Conservation (phyloP, 2,113 vertebrate species). For the Pachycephala philippinensis region DNA sequence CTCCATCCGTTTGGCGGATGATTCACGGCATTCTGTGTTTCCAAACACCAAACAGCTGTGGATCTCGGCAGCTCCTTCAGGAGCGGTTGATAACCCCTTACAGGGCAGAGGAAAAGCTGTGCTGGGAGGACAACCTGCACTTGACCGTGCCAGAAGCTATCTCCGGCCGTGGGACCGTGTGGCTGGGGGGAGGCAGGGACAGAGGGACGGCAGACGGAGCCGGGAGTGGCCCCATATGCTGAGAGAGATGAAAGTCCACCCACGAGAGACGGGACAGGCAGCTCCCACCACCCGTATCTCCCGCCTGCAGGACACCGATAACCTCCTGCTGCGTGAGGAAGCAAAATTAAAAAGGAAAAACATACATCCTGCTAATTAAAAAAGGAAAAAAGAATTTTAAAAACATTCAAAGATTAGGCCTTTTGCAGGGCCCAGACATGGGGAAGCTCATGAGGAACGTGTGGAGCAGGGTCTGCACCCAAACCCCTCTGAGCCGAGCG, state of each 20-base stretch:
- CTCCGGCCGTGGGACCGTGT: neutral
- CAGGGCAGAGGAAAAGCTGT: neutral
- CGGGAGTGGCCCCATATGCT: neutral
- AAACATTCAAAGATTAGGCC: neutral
- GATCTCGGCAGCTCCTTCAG: neutral
- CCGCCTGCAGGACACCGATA: neutral
- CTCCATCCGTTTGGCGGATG: neutral
- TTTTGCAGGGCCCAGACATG: neutral
- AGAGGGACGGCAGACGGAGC: neutral
- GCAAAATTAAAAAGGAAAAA: neutral
- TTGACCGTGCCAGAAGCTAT: neutral
- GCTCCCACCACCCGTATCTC: neutral
- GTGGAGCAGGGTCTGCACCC: neutral
- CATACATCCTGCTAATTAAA: neutral
- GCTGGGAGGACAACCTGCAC: neutral
- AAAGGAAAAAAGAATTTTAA: no score
- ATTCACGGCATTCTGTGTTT: neutral
- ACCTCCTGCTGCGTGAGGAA: neutral
- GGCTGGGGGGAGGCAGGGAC: neutral
- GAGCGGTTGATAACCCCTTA: neutral
- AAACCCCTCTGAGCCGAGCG: fast-evolving
- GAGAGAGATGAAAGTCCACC: neutral
- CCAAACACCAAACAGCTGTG: neutral
- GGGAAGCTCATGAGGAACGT: neutral
- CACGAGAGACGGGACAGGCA: neutral